Evolutionary conservation across 2,888 invertebrate genomes (phyloP), one percentile per base, ranked within the genome.

Genomic region (Sericinus montela): DNA sequence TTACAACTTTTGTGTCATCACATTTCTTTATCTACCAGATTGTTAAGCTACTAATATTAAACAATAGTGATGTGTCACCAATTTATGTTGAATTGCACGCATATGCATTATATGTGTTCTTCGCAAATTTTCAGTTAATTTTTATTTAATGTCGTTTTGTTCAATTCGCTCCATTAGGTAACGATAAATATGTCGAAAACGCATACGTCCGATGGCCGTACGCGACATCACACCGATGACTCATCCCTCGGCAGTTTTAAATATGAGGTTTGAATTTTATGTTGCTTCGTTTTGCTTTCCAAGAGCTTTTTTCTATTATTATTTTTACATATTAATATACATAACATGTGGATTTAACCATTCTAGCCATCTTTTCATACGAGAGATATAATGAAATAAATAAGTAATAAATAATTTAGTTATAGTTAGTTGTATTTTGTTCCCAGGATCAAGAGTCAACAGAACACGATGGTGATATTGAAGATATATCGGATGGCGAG

Each of bases 381-480:
- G 30, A 1, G 13, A 45, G 4, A 37, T 36, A 13, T 56, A 36
- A 29, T 11, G 6, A 11, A 32, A n/a, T 32, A 1, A 13, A 9
- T n/a, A n/a, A 29, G n/a, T n/a, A n/a, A n/a, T n/a, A n/a, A n/a
- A n/a, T n/a, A 56, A 14, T 36, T 38, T 1, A 8, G n/a, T 39
- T 32, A 38, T 35, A 8, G 35, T 9, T 1, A 14, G 35, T 44
- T 34, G 30, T 25, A 29, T 7, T 23, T 39, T 30, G 30, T 41
- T 37, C 19, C 3, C 78, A 91, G 86, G 89, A 90, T 13, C 91
- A 91, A 63, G 93, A 91, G 69, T 94, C 94, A 13, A 95, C 94
- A 7, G 96, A 96, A 51, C 95, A 96, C 67, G 95, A 95, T 56
- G 95, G 95, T 0, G 96, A 96, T 60, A 92, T 95, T 0, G 96